Evolutionary conservation across 2,113 vertebrate species (phyloP).

Genomic region (Pogona vitticeps): DNA sequence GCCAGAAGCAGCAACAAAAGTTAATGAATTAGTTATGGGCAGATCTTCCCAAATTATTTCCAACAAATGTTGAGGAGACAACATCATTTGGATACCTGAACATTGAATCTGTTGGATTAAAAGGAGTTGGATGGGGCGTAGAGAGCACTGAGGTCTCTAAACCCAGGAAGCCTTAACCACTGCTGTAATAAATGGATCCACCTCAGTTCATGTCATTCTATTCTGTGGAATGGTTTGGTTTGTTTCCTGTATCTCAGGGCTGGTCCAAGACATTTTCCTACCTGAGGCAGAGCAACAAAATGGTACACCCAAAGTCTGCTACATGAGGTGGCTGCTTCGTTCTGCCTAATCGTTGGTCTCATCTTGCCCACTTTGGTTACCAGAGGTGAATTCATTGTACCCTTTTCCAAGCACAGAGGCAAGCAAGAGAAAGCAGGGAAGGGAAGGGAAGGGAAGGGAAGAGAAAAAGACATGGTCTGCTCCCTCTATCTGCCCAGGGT

Average conservation of each 20-base stretch:
- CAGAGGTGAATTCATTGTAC: background rate
- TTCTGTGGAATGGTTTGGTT: background rate
- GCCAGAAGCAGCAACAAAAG: background rate
- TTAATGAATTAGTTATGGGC: background rate
- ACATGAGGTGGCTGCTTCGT: too few species aligned
- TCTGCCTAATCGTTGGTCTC: too few species aligned
- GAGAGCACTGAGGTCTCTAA: too few species aligned
- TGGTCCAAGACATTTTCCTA: too few species aligned
- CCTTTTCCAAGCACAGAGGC: background rate
- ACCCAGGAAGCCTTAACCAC: background rate
- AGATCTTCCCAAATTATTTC: background rate
- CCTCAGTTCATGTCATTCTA: background rate
- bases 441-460: background rate
- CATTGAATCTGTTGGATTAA: background rate
- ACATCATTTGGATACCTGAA: background rate
- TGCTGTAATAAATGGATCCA: background rate
- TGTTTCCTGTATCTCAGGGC: background rate
- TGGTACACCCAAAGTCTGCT: too few species aligned
- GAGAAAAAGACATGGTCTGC: background rate
- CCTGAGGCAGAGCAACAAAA: too few species aligned
- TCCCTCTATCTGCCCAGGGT: background rate
- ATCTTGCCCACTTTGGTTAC: background rate
- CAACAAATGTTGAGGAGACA: background rate
- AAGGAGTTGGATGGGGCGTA: background rate
- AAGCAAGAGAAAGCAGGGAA: background rate